A percentile compares a stretch with the other conserved stretches of the same genome.
Conservation (phyloP, 2,797 vertebrate species). For the Fundulus diaphanus region DNA sequence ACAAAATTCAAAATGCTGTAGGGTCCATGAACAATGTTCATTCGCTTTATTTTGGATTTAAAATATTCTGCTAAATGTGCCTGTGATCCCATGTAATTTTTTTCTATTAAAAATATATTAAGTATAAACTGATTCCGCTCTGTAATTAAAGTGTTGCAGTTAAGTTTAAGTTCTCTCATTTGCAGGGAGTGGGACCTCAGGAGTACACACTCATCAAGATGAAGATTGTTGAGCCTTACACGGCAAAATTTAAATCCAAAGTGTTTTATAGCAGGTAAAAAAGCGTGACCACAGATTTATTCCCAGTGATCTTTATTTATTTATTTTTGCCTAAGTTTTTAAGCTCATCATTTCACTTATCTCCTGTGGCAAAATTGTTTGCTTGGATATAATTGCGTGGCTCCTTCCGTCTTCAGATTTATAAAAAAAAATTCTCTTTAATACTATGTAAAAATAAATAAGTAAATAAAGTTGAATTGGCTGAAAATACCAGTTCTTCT, state of each 20-base stretch:
- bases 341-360: background rate
- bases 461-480: background rate
- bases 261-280: slow-evolving; percentile 79
- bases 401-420: background rate
- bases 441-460: background rate
- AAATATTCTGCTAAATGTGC: background rate
- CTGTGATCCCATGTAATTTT: background rate
- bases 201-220: slow-evolving; percentile 97
- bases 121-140: background rate
- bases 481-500: background rate
- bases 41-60: background rate
- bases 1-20: background rate
- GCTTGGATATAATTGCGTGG: background rate
- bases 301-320: background rate
- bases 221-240: slow-evolving; percentile 93
- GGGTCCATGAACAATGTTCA: background rate
- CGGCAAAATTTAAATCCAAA: slow-evolving; percentile 90
- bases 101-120: background rate
- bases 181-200: slow-evolving; percentile 94
- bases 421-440: background rate
- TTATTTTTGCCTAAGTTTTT: background rate
- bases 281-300: background rate
- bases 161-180: background rate
- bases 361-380: background rate
- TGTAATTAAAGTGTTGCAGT: background rate